phyloP scores from a whole-genome alignment of 2,888 invertebrate genomes.

The Tipula unca region DNA sequence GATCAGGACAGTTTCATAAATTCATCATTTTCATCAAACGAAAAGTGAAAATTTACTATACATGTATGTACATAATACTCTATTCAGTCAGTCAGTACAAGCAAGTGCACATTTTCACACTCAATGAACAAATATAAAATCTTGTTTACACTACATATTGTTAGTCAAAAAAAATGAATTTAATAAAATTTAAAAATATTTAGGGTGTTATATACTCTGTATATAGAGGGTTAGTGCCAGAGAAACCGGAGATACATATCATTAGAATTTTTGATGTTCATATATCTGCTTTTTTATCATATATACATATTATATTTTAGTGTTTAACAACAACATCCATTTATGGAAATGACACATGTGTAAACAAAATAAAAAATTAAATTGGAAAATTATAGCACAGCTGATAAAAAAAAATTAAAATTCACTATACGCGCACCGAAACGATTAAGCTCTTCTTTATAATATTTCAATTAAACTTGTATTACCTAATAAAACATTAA shows the following conservation, averaged over 20 bases:
- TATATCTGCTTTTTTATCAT: not conserved
- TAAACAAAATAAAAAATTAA: not conserved
- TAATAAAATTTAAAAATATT: constrained; percentile 1
- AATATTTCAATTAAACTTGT: not conserved
- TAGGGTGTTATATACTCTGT: not conserved
- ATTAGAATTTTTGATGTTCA: constrained; percentile 3
- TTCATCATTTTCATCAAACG: not conserved
- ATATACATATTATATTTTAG: not conserved
- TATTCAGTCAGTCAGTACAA: not conserved
- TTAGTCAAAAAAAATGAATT: constrained; percentile 16
- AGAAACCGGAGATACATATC: constrained; percentile 14
- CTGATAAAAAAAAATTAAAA: not conserved
- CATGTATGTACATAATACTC: no score
- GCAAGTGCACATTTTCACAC: constrained; percentile 18
- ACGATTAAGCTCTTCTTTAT: not conserved
- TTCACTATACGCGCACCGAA: no score
- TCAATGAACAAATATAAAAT: constrained; percentile 17
- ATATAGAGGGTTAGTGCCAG: not conserved
- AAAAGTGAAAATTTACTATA: not conserved
- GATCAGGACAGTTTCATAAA: not conserved
- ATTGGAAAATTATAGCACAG: not conserved
- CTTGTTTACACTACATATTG: constrained; percentile 19
- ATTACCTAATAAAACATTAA: not conserved
- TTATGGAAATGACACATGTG: not conserved
- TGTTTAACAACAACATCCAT: not conserved